A percentile compares a stretch with the other conserved stretches of the same genome.
phyloP scores from a whole-genome alignment of 2,113 vertebrate species.

The Ramphastos sulfuratus region DNA sequence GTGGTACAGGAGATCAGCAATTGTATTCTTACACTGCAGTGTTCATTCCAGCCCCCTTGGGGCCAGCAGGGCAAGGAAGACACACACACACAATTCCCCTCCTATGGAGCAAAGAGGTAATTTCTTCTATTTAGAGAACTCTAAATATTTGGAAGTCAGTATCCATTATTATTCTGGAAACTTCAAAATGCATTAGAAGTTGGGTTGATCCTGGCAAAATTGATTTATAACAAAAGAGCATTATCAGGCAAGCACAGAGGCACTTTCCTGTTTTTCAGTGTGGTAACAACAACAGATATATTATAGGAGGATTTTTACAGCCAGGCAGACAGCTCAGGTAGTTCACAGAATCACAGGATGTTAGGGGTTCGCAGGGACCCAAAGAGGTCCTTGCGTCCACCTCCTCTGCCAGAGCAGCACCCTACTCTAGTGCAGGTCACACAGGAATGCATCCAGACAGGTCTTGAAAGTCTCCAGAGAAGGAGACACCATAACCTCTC shows the following conservation, averaged over 20 bases:
- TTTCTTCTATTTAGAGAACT: constrained; percentile 23
- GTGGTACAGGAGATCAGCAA: not conserved
- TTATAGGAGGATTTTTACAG: not conserved
- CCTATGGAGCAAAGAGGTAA: not conserved
- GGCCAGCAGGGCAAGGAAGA: not conserved
- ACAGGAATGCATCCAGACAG: no score
- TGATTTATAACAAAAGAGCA: not conserved
- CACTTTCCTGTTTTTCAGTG: not conserved
- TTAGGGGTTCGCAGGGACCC: no score
- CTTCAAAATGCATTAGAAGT: not conserved
- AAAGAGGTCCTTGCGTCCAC: no score
- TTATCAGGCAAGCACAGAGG: not conserved
- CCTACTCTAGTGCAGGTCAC: no score
- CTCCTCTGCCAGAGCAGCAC: no score
- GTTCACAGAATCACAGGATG: not conserved
- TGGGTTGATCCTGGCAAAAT: constrained; percentile 26
- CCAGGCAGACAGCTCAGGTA: not conserved
- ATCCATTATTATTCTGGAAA: constrained; percentile 49
- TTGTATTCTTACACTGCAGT: not conserved
- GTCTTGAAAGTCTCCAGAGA: no score
- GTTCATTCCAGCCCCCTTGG: not conserved
- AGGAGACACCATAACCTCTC: no score
- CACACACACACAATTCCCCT: not conserved
- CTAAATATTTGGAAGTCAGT: constrained; percentile 57
- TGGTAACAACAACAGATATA: not conserved